A percentile compares a stretch with the other conserved stretches of the same genome.
These are phyloP conservation scores for Tragopan temminckii DNA, from an alignment of 2,797 vertebrate genomes.

Conservation along the genomic window DNA sequence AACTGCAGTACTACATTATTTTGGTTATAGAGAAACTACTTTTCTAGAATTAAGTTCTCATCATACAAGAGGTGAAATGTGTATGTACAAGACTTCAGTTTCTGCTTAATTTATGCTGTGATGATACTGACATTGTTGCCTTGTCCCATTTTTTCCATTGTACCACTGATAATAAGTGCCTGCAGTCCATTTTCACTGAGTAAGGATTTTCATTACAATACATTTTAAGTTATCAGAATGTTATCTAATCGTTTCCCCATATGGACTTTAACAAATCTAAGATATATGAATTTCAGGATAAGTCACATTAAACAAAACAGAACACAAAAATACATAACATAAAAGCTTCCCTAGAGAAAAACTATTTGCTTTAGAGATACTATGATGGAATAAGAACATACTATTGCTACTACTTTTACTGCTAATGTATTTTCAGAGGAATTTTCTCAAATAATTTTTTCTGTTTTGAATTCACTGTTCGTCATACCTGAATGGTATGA, in stretches of 20 bases:
- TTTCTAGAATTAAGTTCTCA: constrained; percentile 20
- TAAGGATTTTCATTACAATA: neutral
- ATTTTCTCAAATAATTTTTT: neutral
- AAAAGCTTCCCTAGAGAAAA: neutral
- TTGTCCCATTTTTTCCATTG: neutral
- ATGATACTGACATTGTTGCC: neutral
- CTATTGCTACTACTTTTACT: neutral
- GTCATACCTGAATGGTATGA: neutral
- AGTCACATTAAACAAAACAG: neutral
- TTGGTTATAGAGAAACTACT: neutral
- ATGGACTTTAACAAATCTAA: neutral
- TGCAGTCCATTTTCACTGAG: neutral
- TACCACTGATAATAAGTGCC: neutral
- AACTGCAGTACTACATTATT: neutral
- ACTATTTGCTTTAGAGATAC: neutral
- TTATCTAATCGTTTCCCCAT: neutral
- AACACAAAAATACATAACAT: neutral
- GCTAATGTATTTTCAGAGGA: neutral
- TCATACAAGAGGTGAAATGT: constrained; percentile 16
- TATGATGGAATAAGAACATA: neutral
- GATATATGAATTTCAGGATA: neutral
- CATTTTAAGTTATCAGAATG: neutral
- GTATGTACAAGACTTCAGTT: neutral
- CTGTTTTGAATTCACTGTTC: neutral
- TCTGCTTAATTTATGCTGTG: neutral